These are phyloP conservation scores for Tangara arthus DNA, from an alignment of 2,797 vertebrate species.

Conservation along the genomic window DNA sequence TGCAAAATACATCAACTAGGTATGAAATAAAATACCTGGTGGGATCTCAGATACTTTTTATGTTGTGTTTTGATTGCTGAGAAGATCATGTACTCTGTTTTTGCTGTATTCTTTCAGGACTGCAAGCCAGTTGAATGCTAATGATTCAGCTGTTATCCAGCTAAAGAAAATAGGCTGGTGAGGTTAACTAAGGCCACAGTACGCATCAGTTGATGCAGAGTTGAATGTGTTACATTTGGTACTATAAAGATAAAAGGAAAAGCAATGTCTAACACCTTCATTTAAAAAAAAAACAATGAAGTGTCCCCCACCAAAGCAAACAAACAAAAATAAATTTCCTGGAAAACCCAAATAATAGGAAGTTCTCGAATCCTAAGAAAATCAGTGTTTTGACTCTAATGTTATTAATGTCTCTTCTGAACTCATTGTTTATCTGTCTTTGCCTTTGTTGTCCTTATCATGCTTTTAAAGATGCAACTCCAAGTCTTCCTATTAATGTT, in stretches of 20 bases:
- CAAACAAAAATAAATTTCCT: background rate
- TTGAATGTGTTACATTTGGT: background rate
- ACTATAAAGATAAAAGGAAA: background rate
- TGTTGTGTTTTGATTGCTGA: background rate
- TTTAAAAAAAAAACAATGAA: background rate
- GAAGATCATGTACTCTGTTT: background rate
- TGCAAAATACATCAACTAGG: background rate
- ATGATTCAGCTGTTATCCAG: constrained; percentile 22
- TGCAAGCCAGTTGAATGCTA: background rate
- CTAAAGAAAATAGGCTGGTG: background rate
- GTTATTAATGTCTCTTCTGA: background rate
- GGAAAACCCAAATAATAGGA: background rate
- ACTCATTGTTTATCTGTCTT: background rate
- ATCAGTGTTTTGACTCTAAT: background rate
- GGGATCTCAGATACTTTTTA: background rate
- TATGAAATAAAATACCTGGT: background rate
- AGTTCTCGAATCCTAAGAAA: background rate
- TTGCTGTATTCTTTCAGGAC: background rate
- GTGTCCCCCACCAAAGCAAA: background rate
- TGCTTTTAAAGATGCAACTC: background rate
- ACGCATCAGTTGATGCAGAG: background rate
- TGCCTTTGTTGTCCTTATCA: background rate
- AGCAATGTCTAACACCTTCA: background rate
- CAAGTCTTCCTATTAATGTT: background rate
- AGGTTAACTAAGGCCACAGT: background rate